Evolutionary conservation across 2,113 vertebrate species (phyloP).

Genomic region (Nothoprocta pentlandii): DNA sequence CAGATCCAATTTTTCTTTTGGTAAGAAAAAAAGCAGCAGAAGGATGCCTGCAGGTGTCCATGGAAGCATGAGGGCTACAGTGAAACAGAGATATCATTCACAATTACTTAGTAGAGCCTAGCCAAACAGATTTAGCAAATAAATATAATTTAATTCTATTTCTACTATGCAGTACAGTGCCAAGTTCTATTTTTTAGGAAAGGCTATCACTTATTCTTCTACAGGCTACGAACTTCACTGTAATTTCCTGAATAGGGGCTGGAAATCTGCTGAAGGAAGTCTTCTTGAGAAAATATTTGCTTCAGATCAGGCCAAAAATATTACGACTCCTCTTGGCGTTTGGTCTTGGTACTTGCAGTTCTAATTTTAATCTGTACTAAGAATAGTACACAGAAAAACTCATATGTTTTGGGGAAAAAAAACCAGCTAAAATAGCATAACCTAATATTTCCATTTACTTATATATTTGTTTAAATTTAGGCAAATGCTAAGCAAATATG

Average conservation of each 20-base stretch:
- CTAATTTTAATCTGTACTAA: neutral
- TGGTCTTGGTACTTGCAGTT: neutral
- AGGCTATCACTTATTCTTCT: neutral
- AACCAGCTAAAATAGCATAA: neutral
- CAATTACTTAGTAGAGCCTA: neutral
- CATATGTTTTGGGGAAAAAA: rapidly evolving
- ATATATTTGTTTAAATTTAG: neutral
- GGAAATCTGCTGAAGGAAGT: neutral
- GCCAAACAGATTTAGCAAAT: neutral
- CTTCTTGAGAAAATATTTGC: neutral
- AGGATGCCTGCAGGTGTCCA: neutral
- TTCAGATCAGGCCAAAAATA: neutral
- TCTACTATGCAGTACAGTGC: neutral
- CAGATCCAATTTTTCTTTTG: neutral
- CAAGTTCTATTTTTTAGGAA: neutral
- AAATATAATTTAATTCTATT: neutral
- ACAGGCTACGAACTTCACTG: neutral
- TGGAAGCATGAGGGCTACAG: neutral
- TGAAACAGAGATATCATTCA: neutral
- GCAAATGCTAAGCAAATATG: neutral
- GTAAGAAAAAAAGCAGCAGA: neutral
- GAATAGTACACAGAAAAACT: neutral
- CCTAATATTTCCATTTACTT: neutral
- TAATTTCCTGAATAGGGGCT: neutral
- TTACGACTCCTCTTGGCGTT: neutral